A percentile compares a stretch with the other conserved stretches of the same genome.
These are phyloP conservation scores for Drosophila suboccidentalis DNA, from an alignment of 2,888 invertebrate genomes.

Conservation along the genomic window DNA sequence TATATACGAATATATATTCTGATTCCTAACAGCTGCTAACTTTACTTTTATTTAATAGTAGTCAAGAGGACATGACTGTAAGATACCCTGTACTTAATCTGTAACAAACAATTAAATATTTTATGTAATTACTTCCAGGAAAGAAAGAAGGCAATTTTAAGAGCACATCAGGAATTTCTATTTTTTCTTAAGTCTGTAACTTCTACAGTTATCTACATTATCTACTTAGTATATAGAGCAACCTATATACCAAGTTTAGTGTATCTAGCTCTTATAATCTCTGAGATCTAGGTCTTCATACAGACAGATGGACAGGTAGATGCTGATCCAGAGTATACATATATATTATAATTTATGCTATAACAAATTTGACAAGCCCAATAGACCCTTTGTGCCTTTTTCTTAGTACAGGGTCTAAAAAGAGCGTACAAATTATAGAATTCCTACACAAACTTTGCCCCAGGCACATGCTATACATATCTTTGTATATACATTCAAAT, in stretches of 20 bases:
- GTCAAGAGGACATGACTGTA: not conserved
- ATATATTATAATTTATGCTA: too few relatives aligned
- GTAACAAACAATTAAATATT: not conserved
- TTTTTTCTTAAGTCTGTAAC: too few relatives aligned
- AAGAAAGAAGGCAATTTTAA: too few relatives aligned
- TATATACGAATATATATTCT: not conserved
- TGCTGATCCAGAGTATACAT: not conserved
- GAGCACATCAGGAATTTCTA: too few relatives aligned
- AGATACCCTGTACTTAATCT: not conserved
- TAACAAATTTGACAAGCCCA: not conserved
- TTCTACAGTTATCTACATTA: too few relatives aligned
- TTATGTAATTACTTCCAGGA: too few relatives aligned
- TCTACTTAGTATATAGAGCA: too few relatives aligned
- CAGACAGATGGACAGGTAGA: too few relatives aligned
- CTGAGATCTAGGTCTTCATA: too few relatives aligned
- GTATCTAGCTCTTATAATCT: too few relatives aligned
- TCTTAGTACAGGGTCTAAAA: not conserved
- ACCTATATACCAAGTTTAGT: too few relatives aligned
- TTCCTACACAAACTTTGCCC: constrained; percentile 28
- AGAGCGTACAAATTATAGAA: constrained; percentile 32
- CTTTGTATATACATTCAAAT: not conserved
- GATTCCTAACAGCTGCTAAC: constrained; percentile 22
- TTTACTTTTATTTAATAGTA: constrained; percentile 16
- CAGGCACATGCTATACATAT: constrained; percentile 6
- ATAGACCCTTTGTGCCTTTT: not conserved